Evolutionary conservation across 2,888 invertebrate species (phyloP).

Genomic region (Meta bourneti): DNA sequence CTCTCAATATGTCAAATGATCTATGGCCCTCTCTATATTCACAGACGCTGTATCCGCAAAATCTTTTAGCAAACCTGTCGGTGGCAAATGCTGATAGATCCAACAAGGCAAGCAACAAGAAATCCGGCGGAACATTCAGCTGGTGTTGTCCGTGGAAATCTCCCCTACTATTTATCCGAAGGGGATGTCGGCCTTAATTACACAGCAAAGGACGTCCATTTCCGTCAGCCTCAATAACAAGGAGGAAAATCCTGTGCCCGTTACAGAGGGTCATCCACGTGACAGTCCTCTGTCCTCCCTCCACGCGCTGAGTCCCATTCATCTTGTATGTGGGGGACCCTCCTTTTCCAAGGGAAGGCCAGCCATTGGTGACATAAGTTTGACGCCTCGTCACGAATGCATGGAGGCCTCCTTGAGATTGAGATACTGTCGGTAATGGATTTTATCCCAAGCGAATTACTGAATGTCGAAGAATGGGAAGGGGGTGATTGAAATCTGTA

Average conservation of each 20-base stretch:
- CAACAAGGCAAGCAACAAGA: constrained; percentile 12
- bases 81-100: constrained; percentile 5
- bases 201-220: constrained; percentile 34
- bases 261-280: constrained; percentile 16
- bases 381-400: constrained; percentile 10
- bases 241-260: neutral
- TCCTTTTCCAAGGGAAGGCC: neutral
- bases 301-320: neutral
- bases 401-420: neutral
- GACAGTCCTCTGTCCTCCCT: neutral
- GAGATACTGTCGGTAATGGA: constrained; percentile 13
- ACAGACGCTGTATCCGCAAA: neutral
- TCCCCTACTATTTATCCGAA: neutral
- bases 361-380: constrained; percentile 35
- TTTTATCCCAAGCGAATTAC: neutral
- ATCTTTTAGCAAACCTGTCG: constrained; percentile 10
- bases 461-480: too few species aligned
- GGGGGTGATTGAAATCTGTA: too few species aligned
- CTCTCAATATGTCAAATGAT: neutral
- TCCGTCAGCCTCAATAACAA: constrained; percentile 40
- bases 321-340: neutral
- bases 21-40: neutral
- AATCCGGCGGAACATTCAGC: constrained; percentile 2
- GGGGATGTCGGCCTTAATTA: constrained; percentile 33
- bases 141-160: neutral